Base-by-base conservation (phyloP, 2,113 vertebrate genomes). In the Dicentrarchus labrax region DNA sequence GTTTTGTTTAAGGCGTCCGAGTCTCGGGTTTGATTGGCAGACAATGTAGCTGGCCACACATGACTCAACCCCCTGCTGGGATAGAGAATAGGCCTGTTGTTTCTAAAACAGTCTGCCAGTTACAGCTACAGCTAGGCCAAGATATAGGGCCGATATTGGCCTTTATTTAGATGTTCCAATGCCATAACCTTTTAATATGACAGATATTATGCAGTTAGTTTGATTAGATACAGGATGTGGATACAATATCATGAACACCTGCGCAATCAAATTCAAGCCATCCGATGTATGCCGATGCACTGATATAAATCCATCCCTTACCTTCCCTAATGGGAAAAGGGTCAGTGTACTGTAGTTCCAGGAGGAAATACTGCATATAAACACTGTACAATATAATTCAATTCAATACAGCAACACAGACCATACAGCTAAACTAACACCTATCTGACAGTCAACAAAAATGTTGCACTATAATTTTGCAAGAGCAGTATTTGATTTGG, bases 91-190 rank as follows among this genome's bases (percentile, higher is more conserved):
- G 77, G 16, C 12, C 12, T 62, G 51, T 82, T 89, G 81, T 79
- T 86, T 36, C 86, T 62, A 6, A 72, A 88, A 78, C 80, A 88
- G 56, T 68, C 56, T 82, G 70, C 41, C 22, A 21, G 65, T 75
- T 82, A 72, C 47, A 75, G 47, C 60, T 61, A 19, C 38, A 71
- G 70, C 3, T 4, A 5, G 17, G 19, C 17, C 24, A 0, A 60
- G 6, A 65, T 66, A 13, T 10, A 21, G 48, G 50, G 64, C 9
- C 47, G 71, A 76, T 39, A 60, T 45, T 19, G 6, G 9, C 41
- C 24, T 11, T 67, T 1, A 62, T 6, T 47, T 41, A 16, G 41
- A 24, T 15, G 16, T 12, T 47, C 65, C 11, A n/a, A 10, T 64
- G 24, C 50, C 61, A 39, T 22, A 38, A 16, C 30, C 3, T 30